phyloP scores from a whole-genome alignment of 2,113 vertebrate genomes.

The Cebidichthys violaceus region DNA sequence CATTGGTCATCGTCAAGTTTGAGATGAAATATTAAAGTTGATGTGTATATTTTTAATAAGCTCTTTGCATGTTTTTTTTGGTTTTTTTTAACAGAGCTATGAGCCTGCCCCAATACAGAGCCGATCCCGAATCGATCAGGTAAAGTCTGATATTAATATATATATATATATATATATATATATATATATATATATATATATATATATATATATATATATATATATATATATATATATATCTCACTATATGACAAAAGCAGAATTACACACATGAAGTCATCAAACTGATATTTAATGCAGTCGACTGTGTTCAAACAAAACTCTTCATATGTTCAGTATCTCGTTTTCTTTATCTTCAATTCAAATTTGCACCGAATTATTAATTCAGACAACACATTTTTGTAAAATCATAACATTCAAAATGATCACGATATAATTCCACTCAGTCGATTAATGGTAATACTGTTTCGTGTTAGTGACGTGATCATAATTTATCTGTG shows the following conservation, averaged over 20 bases:
- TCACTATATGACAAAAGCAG: neutral
- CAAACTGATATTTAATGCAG: neutral
- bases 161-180: neutral
- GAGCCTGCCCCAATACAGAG: constrained; percentile 82
- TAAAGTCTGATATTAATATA: constrained; percentile 39
- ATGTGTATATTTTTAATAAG: constrained; percentile 1
- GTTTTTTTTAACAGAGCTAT: constrained; percentile 73
- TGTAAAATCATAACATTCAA: neutral
- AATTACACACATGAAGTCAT: neutral
- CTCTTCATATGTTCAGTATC: neutral
- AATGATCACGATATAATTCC: neutral
- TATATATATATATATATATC: too few relatives aligned
- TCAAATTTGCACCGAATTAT: too few relatives aligned
- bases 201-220: too few relatives aligned
- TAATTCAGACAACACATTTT: neutral
- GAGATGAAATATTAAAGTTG: neutral
- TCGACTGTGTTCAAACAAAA: neutral
- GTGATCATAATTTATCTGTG: neutral
- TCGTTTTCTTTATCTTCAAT: neutral
- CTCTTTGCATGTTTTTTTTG: neutral
- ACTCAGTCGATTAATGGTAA: neutral
- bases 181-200: too few relatives aligned
- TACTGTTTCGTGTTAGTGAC: neutral
- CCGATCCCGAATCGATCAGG: constrained; percentile 83
- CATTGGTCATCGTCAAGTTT: neutral